Evolutionary conservation across 2,888 invertebrate genomes (phyloP), one percentile per base, ranked within the genome.

Genomic region (Acanthosoma haemorrhoidale): DNA sequence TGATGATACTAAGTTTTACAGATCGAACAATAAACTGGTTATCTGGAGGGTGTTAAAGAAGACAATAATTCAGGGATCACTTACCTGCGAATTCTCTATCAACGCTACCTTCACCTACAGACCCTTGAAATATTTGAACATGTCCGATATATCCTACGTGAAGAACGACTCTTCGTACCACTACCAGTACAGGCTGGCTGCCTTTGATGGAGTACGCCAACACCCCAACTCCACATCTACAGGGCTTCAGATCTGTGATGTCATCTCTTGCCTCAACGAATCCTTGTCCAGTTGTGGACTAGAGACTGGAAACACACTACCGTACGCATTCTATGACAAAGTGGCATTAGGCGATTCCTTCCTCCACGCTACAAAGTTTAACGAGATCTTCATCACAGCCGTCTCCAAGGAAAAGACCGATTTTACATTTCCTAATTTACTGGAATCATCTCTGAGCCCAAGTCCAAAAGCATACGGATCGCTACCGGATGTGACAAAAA

Each of bases 231-330:
- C 32, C 2, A 60, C 38, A 3, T 38, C 51, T 0, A 63, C 60
- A 13, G 72, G 72, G 3, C 13, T 73, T 6, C 73, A 73, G 25
- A 58, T 36, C 4, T 73, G 73, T 21, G 60, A 63, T 0, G 39
- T 73, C 3, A 68, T 73, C 4, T 43, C 71, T 2, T 73, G 73
- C 16, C 6, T 70, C 9, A 43, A 73, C 34, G 2, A 38, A 6
- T 36, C 41, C 3, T 4, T 63, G 15, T 11, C 57, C 4, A 71
- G 71, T 13, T 73, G 72, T 36, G 66, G 69, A 3, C 31, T 25
- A 36, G 34, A 41, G 8, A 51, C 43, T 4, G 25, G 3, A n/a
- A 43, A 61, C 0, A 25, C 32, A 4, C 11, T 18, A 3, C 61
- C 31, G n/a, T 18, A 29, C 6, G 3, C 13, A 8, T 15, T 41